Base-by-base conservation (phyloP, 2,113 vertebrate species). In the Oncorhynchus masou region DNA sequence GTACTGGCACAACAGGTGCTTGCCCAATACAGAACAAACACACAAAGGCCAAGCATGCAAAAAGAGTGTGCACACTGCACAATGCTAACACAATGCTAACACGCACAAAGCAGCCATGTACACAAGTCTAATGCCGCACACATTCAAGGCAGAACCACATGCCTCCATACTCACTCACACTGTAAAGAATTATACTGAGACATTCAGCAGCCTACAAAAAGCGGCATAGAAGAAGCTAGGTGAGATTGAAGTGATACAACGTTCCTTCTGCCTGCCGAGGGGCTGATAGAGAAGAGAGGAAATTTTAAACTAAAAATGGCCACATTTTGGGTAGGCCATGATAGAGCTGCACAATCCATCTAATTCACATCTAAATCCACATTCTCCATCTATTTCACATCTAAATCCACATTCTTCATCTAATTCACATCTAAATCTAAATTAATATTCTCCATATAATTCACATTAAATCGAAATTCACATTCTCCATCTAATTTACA, bases 21-120 rank as follows among this genome's bases (percentile, higher is more conserved):
- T 54, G 60, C 74, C 51, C 29, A 74, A 68, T 11, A 73, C 13
- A 60, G 51, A 59, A 72, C 22, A 69, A 67, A 57, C 70, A 76
- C 25, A 78, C 72, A 77, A 74, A 79, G 74, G 29, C 73, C 62
- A 75, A 66, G 75, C 82, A 83, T 79, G 85, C 62, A 8, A 73
- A 5, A 62, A 78, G 22, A 51, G 27, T 7, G 19, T 62, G 80
- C 11, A 74, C 25, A 64, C 25, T 27, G 25, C 24, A 27, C 24
- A 27, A 2, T 27, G 25, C 25, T 27, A 27, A 0, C 3, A 27
- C 27, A 27, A 59, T 45, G 24, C 24, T 24, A 22, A 71, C 70
- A 71, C 70, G 1, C 74, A 73, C 22, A 34, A 31, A 66, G 71
- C 1, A 4, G 39, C 45, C n/a, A 70, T 16, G 60, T 0, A 45